phyloP scores from a whole-genome alignment of 2,888 invertebrate genomes.

The Taenaris catops region DNA sequence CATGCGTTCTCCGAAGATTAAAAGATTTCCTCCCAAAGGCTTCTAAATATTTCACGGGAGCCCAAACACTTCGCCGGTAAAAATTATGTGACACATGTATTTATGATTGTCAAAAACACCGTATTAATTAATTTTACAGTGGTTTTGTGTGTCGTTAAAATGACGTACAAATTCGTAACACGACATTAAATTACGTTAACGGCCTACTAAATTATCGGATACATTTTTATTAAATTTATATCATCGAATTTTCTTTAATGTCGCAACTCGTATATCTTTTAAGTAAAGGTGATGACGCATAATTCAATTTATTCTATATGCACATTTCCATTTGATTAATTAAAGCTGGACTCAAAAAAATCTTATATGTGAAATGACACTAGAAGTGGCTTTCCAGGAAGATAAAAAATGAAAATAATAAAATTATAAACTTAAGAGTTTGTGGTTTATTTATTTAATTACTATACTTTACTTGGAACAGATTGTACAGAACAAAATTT shows the following conservation, averaged over 20 bases:
- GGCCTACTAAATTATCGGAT: conserved; percentile 36
- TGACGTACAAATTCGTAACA: conserved; percentile 49
- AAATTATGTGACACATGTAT: conserved; percentile 60
- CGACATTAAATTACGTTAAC: conserved; percentile 42
- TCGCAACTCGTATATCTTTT: conserved; percentile 9
- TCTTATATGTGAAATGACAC: too few species aligned
- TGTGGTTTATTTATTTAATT: too few species aligned
- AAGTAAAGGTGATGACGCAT: conserved; percentile 3
- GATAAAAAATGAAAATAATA: too few species aligned
- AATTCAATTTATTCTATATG: too few species aligned
- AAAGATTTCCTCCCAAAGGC: conserved; percentile 25
- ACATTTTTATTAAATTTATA: conserved; percentile 16
- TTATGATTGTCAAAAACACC: conserved; percentile 52
- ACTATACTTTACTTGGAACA: too few species aligned
- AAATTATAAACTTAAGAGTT: too few species aligned
- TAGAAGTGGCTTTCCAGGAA: too few species aligned
- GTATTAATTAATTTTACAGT: conserved; percentile 63
- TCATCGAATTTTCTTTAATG: conserved; percentile 12
- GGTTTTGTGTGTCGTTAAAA: conserved; percentile 43
- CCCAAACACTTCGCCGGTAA: conserved; percentile 46
- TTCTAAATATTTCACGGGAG: conserved; percentile 38
- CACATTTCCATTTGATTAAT: too few species aligned
- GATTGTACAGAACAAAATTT: too few species aligned
- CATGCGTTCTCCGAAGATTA: conserved; percentile 27
- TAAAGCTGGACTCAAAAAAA: too few species aligned